A percentile compares a stretch with the other conserved stretches of the same genome.
Conservation (phyloP, 2,797 vertebrate species). For the Darevskia nairensis region DNA sequence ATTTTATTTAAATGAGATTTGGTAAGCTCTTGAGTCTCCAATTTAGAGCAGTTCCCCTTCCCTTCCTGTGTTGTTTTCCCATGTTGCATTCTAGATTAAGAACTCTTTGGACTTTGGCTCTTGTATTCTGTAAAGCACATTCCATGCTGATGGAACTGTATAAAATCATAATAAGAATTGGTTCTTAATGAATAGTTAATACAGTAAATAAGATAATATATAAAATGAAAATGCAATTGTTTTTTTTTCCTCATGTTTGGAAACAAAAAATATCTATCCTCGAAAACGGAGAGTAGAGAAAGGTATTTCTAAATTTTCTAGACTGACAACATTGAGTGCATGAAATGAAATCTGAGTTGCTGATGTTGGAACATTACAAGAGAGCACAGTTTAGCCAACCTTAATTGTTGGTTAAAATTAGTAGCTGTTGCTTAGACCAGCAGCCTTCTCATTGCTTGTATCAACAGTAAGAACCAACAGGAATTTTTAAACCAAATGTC, state of each 20-base stretch:
- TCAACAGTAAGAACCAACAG: constrained; percentile 8
- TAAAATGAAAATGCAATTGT: neutral
- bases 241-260: neutral
- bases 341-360: neutral
- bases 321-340: neutral
- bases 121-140: neutral
- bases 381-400: neutral
- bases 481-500: neutral
- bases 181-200: too few relatives aligned
- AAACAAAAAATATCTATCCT: neutral
- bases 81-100: neutral
- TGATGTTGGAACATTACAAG: constrained; percentile 7
- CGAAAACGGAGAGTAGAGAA: neutral
- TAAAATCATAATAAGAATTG: too few relatives aligned
- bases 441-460: constrained; percentile 9
- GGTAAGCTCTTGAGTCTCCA: neutral
- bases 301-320: neutral
- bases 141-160: neutral
- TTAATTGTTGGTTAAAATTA: constrained; percentile 6
- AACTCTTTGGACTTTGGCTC: neutral
- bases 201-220: too few relatives aligned
- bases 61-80: neutral
- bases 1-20: neutral
- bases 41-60: neutral
- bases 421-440: neutral